phyloP scores from a whole-genome alignment of 2,888 invertebrate species.

The Chloroclysta siterata region DNA sequence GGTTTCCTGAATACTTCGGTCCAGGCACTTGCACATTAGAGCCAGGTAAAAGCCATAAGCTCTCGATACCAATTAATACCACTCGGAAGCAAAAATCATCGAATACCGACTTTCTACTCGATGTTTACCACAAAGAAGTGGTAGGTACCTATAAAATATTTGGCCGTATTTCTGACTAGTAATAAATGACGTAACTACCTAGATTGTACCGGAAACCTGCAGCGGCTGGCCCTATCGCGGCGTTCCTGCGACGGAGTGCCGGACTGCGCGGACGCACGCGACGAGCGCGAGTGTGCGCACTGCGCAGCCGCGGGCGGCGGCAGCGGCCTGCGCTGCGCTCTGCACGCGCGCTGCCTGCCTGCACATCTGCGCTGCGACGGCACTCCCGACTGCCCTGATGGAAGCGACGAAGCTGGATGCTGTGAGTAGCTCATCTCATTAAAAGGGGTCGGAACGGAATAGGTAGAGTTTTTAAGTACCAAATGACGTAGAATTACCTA shows the following conservation, averaged over 20 bases:
- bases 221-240: constrained; percentile 89
- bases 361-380: constrained; percentile 91
- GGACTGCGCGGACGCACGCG: constrained; percentile 92
- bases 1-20: constrained; percentile 92
- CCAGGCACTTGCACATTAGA: constrained; percentile 90
- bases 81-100: not conserved
- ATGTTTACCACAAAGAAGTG: not conserved
- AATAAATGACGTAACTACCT: not conserved
- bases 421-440: too few species aligned
- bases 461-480: too few species aligned
- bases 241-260: constrained; percentile 94
- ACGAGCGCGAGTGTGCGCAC: constrained; percentile 94
- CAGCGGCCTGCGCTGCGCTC: constrained; percentile 90
- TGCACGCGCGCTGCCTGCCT: constrained; percentile 90
- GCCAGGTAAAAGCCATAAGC: constrained; percentile 83
- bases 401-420: constrained; percentile 94
- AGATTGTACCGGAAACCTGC: constrained; percentile 91
- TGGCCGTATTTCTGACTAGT: not conserved
- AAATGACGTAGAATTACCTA: too few species aligned
- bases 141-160: not conserved
- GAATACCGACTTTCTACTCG: not conserved
- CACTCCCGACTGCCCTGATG: constrained; percentile 92
- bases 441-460: too few species aligned
- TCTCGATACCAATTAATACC: too few species aligned
- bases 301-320: constrained; percentile 91